A percentile compares a stretch with the other conserved stretches of the same genome.
phyloP scores from a whole-genome alignment of 2,888 invertebrate genomes.

The Xestoiulus laeticollis region DNA sequence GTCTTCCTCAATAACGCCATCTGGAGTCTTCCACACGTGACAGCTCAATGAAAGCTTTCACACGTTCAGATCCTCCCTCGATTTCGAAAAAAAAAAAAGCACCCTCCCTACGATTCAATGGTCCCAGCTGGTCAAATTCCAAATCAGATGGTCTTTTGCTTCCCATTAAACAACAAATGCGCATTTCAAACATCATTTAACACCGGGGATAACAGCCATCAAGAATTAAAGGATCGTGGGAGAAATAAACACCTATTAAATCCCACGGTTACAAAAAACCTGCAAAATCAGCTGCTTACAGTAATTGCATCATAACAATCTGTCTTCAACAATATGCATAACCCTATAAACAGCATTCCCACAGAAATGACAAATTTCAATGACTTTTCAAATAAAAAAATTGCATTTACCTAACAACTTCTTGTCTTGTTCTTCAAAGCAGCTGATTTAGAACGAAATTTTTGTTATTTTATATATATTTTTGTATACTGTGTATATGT shows the following conservation, averaged over 20 bases:
- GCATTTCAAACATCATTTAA: conserved; percentile 16
- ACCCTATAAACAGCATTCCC: too few species aligned
- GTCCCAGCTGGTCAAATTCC: conserved; percentile 8
- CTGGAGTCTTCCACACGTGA: conserved; percentile 26
- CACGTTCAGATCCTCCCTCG: conserved; percentile 18
- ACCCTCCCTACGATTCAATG: not conserved
- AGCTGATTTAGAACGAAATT: too few species aligned
- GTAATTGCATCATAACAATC: too few species aligned
- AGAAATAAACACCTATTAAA: not conserved
- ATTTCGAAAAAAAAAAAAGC: not conserved
- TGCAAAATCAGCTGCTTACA: not conserved
- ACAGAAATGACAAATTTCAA: too few species aligned
- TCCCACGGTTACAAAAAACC: not conserved
- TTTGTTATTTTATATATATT: too few species aligned
- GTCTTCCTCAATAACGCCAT: conserved; percentile 26
- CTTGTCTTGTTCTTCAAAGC: too few species aligned
- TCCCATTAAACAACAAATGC: conserved; percentile 4
- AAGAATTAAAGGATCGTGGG: not conserved
- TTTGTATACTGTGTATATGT: too few species aligned
- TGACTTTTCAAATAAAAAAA: too few species aligned
- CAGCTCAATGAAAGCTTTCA: conserved; percentile 26
- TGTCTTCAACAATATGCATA: too few species aligned
- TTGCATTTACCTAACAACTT: too few species aligned
- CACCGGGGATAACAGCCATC: not conserved
- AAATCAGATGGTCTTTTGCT: conserved; percentile 26